Conservation (phyloP, 2,113 vertebrate genomes). For the Cololabis saira region DNA sequence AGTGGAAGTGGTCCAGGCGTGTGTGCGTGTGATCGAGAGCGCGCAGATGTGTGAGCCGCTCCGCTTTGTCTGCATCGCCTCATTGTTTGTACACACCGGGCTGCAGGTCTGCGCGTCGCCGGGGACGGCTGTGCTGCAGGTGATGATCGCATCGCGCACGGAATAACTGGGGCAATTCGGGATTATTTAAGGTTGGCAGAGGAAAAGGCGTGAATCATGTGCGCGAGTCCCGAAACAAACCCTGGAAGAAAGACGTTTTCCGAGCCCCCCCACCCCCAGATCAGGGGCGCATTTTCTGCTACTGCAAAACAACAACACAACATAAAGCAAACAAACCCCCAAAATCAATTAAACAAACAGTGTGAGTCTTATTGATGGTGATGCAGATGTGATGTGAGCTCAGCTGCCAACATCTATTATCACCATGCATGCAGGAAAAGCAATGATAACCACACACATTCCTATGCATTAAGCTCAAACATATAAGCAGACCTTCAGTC, state of each 20-base stretch:
- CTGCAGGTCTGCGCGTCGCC: conserved; percentile 32
- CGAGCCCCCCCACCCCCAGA: no score
- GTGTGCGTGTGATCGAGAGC: conserved; percentile 10
- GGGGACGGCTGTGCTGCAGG: conserved; percentile 39
- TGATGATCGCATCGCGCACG: conserved; percentile 35
- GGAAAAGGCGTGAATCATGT: no score
- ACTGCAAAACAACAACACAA: conserved; percentile 5
- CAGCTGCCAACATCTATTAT: no score
- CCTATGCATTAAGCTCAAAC: no score
- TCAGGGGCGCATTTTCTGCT: background rate
- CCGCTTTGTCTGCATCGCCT: conserved; percentile 82
- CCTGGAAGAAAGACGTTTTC: conserved; percentile 33
- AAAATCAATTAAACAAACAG: background rate
- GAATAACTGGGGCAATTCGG: conserved; percentile 19
- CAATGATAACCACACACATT: no score
- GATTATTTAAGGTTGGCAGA: conserved; percentile 4
- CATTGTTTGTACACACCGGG: conserved; percentile 81
- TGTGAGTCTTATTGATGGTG: conserved; percentile 1
- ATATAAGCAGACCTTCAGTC: no score
- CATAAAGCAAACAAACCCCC: no score
- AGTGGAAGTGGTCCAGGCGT: conserved; percentile 54
- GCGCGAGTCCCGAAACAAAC: conserved; percentile 17
- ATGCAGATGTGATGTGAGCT: no score
- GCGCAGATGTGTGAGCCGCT: conserved; percentile 42
- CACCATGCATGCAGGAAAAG: no score